Conservation (phyloP, 2,113 vertebrate species). For the Nipponia nippon region DNA sequence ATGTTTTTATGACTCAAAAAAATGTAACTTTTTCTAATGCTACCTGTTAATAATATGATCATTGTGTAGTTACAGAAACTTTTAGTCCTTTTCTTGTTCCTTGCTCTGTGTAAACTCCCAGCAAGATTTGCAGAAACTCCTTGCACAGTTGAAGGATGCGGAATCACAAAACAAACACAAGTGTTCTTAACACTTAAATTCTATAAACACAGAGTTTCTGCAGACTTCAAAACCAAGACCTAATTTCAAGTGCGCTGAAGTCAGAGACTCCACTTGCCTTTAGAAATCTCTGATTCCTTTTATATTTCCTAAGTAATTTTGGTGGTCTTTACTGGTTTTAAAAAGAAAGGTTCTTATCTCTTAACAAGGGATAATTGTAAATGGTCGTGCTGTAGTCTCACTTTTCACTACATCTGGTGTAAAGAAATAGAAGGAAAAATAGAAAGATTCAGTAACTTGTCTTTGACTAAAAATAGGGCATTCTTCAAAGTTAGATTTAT, state of each 20-base stretch:
- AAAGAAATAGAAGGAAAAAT: not conserved
- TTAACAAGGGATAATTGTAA: not conserved
- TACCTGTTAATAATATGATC: not conserved
- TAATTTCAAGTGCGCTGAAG: not conserved
- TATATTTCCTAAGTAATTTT: not conserved
- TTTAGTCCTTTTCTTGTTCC: not conserved
- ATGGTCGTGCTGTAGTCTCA: not conserved
- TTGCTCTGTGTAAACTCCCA: not conserved
- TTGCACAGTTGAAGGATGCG: not conserved
- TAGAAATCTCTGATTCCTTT: not conserved
- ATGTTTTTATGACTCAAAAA: not conserved
- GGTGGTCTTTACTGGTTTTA: not conserved
- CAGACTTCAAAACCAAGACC: not conserved
- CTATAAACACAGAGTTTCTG: not conserved
- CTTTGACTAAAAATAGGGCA: not conserved
- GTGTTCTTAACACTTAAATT: not conserved
- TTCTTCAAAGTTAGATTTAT: not conserved
- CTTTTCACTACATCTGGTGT: not conserved
- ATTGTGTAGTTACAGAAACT: not conserved
- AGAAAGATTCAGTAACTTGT: not conserved
- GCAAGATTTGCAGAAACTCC: not conserved
- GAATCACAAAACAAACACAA: not conserved
- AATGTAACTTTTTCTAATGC: accelerated
- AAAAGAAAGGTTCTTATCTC: not conserved
- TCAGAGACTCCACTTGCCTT: not conserved